Evolutionary conservation across 2,113 vertebrate genomes (phyloP), one percentile per base, ranked within the genome.

Genomic region (Urocitellus parryii): DNA sequence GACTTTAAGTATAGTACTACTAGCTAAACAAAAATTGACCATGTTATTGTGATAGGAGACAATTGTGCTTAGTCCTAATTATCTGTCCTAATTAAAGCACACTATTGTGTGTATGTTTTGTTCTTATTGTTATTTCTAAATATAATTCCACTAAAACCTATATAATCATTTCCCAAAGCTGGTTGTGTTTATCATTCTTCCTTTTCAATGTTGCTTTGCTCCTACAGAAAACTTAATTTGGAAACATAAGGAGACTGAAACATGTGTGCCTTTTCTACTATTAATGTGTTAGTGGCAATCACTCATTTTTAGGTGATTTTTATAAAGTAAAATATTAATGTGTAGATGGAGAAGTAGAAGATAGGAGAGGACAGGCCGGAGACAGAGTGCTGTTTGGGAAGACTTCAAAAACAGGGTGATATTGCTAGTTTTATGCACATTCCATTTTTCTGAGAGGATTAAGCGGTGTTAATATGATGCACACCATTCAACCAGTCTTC

Each of bases 391-490:
- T 34, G 27, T 68, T 73, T 27, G 25, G 34, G 13, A 63, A 94
- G 45, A 37, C 14, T 79, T 53, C 9, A 53, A 89, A 42, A 56
- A 12, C 2, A 9, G 4, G 11, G 18, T 10, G 13, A 53, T 8
- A 2, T 0, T 85, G 63, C 22, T 3, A 9, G 2, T 29, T 90
- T 93, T 84, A 80, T 97, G 96, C 13, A 45, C 56, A 84, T 82
- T 32, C 74, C 17, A 16, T 37, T n/a, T 65, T 70, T 95, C 53
- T 67, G 0, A 18, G 91, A 94, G 32, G 68, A 84, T 94, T 58
- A 95, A 97, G 94, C 90, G 90, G 10, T 81, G 73, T 10, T 53
- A 63, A 74, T 20, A 45, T 68, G n/a, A 67, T 48, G 32, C 4
- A 74, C 10, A 51, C 0, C 9, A 37, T 67, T 78, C 4, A n/a